A percentile compares a stretch with the other conserved stretches of the same genome.
These are phyloP conservation scores for Pyralis farinalis DNA, from an alignment of 2,888 invertebrate species.

Conservation along the genomic window DNA sequence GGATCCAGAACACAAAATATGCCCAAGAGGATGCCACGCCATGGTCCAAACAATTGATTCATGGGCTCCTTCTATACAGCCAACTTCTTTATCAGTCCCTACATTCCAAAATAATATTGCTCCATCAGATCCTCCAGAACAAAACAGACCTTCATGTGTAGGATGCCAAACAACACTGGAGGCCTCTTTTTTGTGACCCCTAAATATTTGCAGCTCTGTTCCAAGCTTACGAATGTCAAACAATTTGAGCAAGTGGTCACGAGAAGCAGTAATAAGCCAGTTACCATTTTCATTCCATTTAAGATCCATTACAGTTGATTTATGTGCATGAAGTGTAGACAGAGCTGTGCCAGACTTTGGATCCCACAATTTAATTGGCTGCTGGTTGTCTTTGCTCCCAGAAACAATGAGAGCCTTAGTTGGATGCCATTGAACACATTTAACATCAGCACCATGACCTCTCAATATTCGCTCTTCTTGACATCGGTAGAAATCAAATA, in stretches of 20 bases:
- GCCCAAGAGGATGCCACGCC: constrained; percentile 99
- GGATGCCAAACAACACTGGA: constrained; percentile 99
- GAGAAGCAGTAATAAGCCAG: constrained; percentile 98
- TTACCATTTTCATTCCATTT: constrained; percentile 99
- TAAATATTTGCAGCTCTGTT: constrained; percentile 97
- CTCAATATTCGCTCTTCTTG: constrained; percentile 96
- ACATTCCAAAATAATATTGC: constrained; percentile 99
- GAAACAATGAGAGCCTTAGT: constrained; percentile 98
- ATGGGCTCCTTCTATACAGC: constrained; percentile 98
- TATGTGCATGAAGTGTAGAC: constrained; percentile 99
- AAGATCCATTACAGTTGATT: constrained; percentile 99
- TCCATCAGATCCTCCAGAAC: constrained; percentile 99
- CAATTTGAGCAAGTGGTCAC: constrained; percentile 97
- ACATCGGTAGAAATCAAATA: constrained; percentile 99
- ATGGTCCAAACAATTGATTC: constrained; percentile 99
- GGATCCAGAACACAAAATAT: constrained; percentile 99
- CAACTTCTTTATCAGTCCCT: constrained; percentile 98
- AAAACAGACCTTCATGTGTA: constrained; percentile 97
- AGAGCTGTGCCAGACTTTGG: constrained; percentile 97
- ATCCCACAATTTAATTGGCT: constrained; percentile 99
- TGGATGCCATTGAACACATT: constrained; percentile 99
- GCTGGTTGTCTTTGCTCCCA: constrained; percentile 99
- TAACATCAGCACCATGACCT: constrained; percentile 99
- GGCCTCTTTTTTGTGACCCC: constrained; percentile 99
- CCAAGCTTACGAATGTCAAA: constrained; percentile 98